Conservation (phyloP, 2,113 vertebrate species). For the Murina feae region DNA sequence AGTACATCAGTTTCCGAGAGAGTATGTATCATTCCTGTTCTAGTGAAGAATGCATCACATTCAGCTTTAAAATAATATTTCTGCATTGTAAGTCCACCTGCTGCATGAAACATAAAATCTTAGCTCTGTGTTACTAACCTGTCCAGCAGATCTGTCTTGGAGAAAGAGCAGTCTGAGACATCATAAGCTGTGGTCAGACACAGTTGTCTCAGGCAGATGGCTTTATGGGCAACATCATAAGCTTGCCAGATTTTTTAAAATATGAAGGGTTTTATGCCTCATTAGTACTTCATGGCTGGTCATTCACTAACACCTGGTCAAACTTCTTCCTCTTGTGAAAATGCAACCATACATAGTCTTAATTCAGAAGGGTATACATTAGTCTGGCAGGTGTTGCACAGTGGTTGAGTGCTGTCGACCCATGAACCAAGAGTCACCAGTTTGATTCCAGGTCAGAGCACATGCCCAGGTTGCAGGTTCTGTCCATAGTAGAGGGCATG, state of each 20-base stretch:
- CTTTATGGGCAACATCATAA: conserved; percentile 62
- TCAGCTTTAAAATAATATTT: conserved; percentile 35
- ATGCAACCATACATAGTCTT: conserved; percentile 20
- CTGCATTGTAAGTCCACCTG: conserved; percentile 36
- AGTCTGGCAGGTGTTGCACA: neutral
- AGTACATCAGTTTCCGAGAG: neutral
- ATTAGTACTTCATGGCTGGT: conserved; percentile 67
- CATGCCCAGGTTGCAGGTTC: too few species aligned
- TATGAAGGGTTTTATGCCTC: conserved; percentile 62
- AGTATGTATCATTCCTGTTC: neutral
- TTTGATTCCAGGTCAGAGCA: too few species aligned
- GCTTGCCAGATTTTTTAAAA: conserved; percentile 64
- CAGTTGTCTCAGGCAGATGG: conserved; percentile 70
- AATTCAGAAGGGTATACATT: neutral
- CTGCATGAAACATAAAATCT: conserved; percentile 39
- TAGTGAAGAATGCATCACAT: neutral
- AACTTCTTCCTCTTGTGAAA: conserved; percentile 32
- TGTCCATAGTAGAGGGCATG: too few species aligned
- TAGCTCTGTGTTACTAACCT: conserved; percentile 49
- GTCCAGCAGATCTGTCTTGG: conserved; percentile 33
- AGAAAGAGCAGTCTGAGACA: conserved; percentile 18
- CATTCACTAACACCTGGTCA: conserved; percentile 69
- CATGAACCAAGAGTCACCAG: too few species aligned
- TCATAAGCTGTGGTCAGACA: conserved; percentile 48
- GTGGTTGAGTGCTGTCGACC: too few species aligned